Evolutionary conservation across 2,113 vertebrate species (phyloP).

Genomic region (Nymphicus hollandicus): DNA sequence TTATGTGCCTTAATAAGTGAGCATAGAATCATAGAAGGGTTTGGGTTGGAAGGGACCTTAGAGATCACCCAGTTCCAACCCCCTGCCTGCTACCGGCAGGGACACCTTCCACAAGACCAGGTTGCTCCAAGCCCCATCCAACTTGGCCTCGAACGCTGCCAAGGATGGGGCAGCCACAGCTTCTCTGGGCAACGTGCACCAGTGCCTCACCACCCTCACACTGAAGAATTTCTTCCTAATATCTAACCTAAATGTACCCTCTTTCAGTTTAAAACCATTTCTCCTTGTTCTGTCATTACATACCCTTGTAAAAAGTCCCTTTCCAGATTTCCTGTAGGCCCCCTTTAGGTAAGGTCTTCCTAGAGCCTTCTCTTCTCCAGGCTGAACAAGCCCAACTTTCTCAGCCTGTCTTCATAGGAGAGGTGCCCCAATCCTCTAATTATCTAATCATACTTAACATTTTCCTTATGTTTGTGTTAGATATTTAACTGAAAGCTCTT

Average conservation of each 20-base stretch:
- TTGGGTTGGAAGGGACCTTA: neutral
- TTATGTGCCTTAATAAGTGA: neutral
- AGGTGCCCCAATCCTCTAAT: neutral
- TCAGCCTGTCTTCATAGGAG: neutral
- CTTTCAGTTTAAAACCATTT: neutral
- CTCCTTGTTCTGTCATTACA: neutral
- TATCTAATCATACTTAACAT: neutral
- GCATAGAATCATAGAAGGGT: neutral
- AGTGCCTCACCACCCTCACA: neutral
- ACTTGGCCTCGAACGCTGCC: neutral
- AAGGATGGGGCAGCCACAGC: neutral
- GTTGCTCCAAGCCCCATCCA: neutral
- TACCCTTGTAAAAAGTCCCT: neutral
- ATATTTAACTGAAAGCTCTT: neutral
- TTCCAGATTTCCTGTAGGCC: neutral
- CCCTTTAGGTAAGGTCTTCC: neutral
- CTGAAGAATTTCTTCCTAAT: neutral
- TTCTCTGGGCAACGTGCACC: neutral
- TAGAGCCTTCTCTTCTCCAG: neutral
- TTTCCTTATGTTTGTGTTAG: neutral
- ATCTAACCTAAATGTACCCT: neutral
- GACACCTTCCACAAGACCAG: neutral
- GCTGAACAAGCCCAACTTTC: neutral
- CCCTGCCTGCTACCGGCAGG: neutral
- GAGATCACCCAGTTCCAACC: neutral